Evolutionary conservation across 2,888 invertebrate genomes (phyloP), one percentile per base, ranked within the genome.

Genomic region (Melieria omissa): DNA sequence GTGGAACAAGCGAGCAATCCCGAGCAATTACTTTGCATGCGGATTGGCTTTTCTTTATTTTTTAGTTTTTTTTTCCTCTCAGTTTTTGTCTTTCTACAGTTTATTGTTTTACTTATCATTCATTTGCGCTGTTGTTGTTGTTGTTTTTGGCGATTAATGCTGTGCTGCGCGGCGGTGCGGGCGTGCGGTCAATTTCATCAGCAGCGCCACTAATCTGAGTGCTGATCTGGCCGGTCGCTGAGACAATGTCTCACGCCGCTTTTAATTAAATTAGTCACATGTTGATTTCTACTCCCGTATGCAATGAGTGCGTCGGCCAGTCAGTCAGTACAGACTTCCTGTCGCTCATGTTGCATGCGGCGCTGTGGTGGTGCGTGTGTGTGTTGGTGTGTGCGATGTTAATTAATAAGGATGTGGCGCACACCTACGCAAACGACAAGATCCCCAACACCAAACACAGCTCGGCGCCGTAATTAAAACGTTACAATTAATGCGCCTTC

Each of bases 21-120:
- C 45, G 45, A 29, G 10, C 73, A 73, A 74, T 74, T 82, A 80
- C 79, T 82, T 82, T 82, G 82, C 82, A 82, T 82, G 82, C 62
- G 63, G 55, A 29, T 29, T 29, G 29, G 29, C 29, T 29, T 29
- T 29, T 29, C 29, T 29, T 29, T 29, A 29, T 29, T 29, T 29
- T 3, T 29, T 3, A 29, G 1, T 29, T 29, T 29, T 29, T 29
- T 29, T 29, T 3, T 2, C 29, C 29, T 2, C 29, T 29, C 29
- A 29, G 29, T 29, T 29, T 29, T 29, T 29, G 29, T 29, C 29
- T 29, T 29, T 2, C 29, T 29, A 3, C 29, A 29, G 29, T 29
- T 29, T 29, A 29, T 29, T 29, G 29, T 29, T 29, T 29, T 29
- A 29, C 29, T 29, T 29, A 29, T 29, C 29, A 29, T 29, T 29